phyloP scores from a whole-genome alignment of 2,797 vertebrate species.

The Pipistrellus kuhlii region DNA sequence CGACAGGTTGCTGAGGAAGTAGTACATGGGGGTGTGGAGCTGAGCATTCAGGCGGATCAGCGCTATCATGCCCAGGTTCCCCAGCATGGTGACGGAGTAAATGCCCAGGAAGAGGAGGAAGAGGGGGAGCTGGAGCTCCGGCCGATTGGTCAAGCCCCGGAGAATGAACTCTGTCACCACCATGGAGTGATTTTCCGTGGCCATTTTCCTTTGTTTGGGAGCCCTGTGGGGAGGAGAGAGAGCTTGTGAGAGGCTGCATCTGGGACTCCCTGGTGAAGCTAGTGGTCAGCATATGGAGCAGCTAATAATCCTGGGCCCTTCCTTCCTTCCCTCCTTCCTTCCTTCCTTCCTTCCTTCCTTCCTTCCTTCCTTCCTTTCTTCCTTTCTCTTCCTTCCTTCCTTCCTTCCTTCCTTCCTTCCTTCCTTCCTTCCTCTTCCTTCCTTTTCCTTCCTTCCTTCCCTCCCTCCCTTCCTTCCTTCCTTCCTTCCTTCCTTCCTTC shows the following conservation, averaged over 20 bases:
- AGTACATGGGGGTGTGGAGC: conserved; percentile 72
- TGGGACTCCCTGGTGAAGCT: not conserved
- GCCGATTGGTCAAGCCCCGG: not conserved
- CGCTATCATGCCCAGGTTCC: conserved; percentile 69
- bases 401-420: no score
- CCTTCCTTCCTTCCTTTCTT: no score
- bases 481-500: no score
- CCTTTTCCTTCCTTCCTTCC: no score
- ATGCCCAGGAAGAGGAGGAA: conserved; percentile 67
- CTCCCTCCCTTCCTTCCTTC: no score
- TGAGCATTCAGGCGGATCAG: conserved; percentile 55
- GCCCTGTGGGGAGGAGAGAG: not conserved
- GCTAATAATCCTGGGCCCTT: not conserved
- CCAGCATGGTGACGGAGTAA: conserved; percentile 36
- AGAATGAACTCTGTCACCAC: conserved; percentile 50
- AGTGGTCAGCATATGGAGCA: not conserved
- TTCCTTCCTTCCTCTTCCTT: no score
- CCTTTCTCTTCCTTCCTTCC: no score
- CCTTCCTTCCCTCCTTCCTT: not conserved
- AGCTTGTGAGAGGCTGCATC: not conserved
- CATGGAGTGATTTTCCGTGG: not conserved
- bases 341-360: no score
- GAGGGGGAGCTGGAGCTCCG: conserved; percentile 21
- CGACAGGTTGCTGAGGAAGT: conserved; percentile 66
- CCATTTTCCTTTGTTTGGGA: not conserved